Conservation (phyloP, 2,113 vertebrate species). For the Datnioides undecimradiatus region DNA sequence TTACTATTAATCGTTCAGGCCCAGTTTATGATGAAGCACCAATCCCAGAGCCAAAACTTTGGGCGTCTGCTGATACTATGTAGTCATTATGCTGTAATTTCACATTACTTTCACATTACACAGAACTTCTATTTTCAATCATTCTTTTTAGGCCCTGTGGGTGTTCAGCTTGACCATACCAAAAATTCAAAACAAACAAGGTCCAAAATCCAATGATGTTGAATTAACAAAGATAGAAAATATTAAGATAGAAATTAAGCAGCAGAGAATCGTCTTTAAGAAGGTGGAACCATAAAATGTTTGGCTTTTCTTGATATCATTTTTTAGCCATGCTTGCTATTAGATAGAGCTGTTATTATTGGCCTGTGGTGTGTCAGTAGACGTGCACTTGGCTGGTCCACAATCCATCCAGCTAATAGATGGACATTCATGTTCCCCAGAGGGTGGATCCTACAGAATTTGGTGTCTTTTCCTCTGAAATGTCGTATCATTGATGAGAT, state of each 20-base stretch:
- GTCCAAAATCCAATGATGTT: not conserved
- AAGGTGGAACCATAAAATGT: too few relatives aligned
- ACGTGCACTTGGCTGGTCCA: too few relatives aligned
- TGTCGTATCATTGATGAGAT: too few relatives aligned
- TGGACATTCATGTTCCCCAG: too few relatives aligned
- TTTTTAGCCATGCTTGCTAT: too few relatives aligned
- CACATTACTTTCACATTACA: not conserved
- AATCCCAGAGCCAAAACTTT: not conserved
- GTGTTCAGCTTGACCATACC: not conserved
- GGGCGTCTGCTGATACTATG: not conserved
- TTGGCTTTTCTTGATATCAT: too few relatives aligned
- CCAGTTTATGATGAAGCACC: not conserved
- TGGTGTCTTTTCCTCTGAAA: too few relatives aligned
- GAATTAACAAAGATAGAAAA: not conserved
- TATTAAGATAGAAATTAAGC: not conserved
- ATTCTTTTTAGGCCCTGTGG: not conserved
- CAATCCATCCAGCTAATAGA: too few relatives aligned
- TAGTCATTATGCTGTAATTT: not conserved
- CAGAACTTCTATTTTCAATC: not conserved
- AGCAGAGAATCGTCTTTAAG: too few relatives aligned
- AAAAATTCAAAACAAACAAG: not conserved
- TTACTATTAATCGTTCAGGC: not conserved
- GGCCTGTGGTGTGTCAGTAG: too few relatives aligned
- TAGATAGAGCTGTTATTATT: too few relatives aligned
- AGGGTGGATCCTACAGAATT: too few relatives aligned